phyloP scores from a whole-genome alignment of 2,797 vertebrate genomes.

The Microctenopoma stevenorrisi region DNA sequence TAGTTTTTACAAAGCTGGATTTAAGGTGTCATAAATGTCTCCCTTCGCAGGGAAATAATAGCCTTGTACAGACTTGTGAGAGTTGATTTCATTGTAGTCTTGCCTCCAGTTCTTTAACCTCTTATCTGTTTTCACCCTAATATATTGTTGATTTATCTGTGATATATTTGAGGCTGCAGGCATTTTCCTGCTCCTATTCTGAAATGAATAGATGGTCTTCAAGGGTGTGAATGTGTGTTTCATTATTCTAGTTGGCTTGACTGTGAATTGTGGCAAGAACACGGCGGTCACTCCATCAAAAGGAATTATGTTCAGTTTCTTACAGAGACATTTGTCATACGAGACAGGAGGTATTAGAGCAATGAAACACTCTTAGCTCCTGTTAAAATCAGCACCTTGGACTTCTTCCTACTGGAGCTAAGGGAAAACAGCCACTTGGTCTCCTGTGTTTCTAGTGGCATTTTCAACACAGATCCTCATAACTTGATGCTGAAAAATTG shows the following conservation, averaged over 20 bases:
- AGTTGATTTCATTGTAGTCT: slow-evolving; percentile 90
- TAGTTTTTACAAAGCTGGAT: slow-evolving; percentile 83
- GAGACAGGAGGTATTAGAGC: slow-evolving; percentile 93
- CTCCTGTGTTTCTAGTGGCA: slow-evolving; percentile 81
- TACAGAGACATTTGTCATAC: slow-evolving; percentile 91
- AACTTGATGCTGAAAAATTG: slow-evolving; percentile 98
- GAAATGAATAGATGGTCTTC: slow-evolving; percentile 93
- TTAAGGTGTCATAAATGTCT: slow-evolving; percentile 86
- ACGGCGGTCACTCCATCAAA: slow-evolving; percentile 90
- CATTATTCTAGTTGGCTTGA: slow-evolving; percentile 89
- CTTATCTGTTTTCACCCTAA: slow-evolving; percentile 92
- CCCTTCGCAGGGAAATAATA: slow-evolving; percentile 86
- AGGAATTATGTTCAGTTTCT: slow-evolving; percentile 93
- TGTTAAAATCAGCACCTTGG: slow-evolving; percentile 85
- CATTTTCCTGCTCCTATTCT: slow-evolving; percentile 84
- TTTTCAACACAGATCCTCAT: slow-evolving; percentile 90
- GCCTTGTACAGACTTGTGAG: slow-evolving; percentile 85
- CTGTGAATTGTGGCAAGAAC: slow-evolving; percentile 86
- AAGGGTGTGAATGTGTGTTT: slow-evolving; percentile 86
- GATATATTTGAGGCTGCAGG: slow-evolving; percentile 94
- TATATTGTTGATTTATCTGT: slow-evolving; percentile 98
- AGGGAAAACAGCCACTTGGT: slow-evolving; percentile 90
- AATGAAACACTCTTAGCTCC: slow-evolving; percentile 92
- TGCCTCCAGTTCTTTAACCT: slow-evolving; percentile 90
- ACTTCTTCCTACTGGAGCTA: slow-evolving; percentile 82